These are phyloP conservation scores for Austrolebias charrua DNA, from an alignment of 2,797 vertebrate genomes.

Conservation along the genomic window DNA sequence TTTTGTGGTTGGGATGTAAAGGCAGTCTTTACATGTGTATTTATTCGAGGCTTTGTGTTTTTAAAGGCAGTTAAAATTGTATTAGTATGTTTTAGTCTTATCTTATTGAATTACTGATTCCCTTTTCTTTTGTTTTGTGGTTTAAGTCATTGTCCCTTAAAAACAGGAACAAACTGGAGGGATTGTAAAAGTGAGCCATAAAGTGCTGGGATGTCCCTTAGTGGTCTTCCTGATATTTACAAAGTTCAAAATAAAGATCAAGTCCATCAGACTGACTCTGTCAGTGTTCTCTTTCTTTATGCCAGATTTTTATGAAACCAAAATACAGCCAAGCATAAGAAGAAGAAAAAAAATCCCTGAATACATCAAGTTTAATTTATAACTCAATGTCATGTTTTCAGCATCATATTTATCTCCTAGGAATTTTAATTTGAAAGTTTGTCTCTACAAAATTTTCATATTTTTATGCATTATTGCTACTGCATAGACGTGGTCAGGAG, in stretches of 20 bases:
- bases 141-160: not conserved
- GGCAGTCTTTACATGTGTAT: not conserved
- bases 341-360: too few relatives aligned
- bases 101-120: not conserved
- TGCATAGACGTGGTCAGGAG: too few relatives aligned
- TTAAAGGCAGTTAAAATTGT: not conserved
- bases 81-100: not conserved
- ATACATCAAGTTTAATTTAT: too few relatives aligned
- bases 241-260: not conserved
- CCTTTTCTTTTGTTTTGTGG: not conserved
- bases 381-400: too few relatives aligned
- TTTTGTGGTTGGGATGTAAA: too few relatives aligned
- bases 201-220: not conserved
- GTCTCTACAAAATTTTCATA: too few relatives aligned
- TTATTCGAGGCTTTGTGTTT: not conserved
- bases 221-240: not conserved
- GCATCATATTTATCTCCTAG: too few relatives aligned
- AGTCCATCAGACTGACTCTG: not conserved
- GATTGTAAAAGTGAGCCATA: not conserved
- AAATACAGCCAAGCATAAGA: not conserved
- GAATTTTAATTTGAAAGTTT: too few relatives aligned
- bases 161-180: not conserved
- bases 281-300: not conserved
- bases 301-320: too few relatives aligned
- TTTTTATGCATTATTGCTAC: too few relatives aligned